Percentiles rank a stretch among this genome's conserved stretches.
These are phyloP conservation scores for Blomia tropicalis DNA, from an alignment of 2,888 invertebrate genomes.

Conservation along the genomic window DNA sequence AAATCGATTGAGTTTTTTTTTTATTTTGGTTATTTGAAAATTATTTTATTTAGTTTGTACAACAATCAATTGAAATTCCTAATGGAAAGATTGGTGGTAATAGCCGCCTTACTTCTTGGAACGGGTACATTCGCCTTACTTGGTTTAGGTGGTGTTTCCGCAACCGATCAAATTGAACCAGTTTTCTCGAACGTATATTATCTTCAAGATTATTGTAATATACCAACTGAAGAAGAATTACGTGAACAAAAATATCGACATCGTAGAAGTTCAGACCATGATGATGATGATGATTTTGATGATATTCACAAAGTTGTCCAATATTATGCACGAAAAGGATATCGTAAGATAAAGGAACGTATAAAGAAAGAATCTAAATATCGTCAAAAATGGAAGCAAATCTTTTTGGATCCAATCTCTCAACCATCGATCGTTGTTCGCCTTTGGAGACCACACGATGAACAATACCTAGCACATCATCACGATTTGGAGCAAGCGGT, in stretches of 20 bases:
- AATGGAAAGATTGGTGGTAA: too few relatives aligned
- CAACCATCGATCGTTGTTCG: neutral
- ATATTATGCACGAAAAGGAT: neutral
- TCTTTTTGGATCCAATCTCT: neutral
- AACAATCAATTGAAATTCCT: too few relatives aligned
- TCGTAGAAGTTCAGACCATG: neutral
- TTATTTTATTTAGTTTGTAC: too few relatives aligned
- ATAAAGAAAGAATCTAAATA: neutral
- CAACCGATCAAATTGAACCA: neutral
- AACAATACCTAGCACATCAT: neutral
- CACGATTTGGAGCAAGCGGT: neutral
- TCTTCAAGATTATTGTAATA: slow-evolving; percentile 4
- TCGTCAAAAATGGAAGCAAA: neutral
- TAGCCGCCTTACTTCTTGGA: too few relatives aligned
- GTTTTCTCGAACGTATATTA: neutral
- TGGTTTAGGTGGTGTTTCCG: too few relatives aligned
- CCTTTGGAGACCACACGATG: neutral
- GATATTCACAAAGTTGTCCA: neutral
- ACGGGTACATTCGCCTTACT: too few relatives aligned
- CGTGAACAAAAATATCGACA: neutral
- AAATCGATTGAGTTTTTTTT: too few relatives aligned
- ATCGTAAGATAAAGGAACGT: neutral
- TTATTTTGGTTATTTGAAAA: too few relatives aligned
- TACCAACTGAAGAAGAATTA: neutral
- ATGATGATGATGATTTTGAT: neutral